These are phyloP conservation scores for Yponomeuta sedellus DNA, from an alignment of 2,888 invertebrate genomes.

Conservation along the genomic window DNA sequence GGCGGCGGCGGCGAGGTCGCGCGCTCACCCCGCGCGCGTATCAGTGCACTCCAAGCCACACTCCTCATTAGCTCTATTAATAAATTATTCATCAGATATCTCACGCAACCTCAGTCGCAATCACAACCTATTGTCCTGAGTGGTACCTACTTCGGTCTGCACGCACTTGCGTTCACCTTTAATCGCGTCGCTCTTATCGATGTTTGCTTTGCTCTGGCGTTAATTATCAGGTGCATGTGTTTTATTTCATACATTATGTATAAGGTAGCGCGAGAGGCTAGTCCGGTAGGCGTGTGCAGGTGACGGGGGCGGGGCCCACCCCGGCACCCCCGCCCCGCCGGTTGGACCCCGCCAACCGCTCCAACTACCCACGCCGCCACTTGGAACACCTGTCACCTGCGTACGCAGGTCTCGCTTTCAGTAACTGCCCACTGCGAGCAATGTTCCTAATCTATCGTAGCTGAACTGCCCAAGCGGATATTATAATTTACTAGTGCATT, in stretches of 20 bases:
- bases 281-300: conserved; percentile 19
- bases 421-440: background rate
- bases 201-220: background rate
- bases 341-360: conserved; percentile 1
- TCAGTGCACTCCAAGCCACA: conserved; percentile 35
- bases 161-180: conserved; percentile 29
- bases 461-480: background rate
- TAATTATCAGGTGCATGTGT: background rate
- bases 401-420: background rate
- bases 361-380: background rate
- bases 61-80: conserved; percentile 69
- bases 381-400: background rate
- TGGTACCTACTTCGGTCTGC: conserved; percentile 44
- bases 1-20: conserved; percentile 51
- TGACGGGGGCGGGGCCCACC: conserved; percentile 19
- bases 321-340: conserved; percentile 13
- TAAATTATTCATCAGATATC: conserved; percentile 70
- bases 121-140: conserved; percentile 51
- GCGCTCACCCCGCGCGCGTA: conserved; percentile 62
- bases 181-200: conserved; percentile 2
- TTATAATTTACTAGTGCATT: conserved; percentile 4
- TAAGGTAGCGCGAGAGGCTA: conserved; percentile 16
- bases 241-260: conserved; percentile 6
- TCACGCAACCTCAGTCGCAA: conserved; percentile 27
- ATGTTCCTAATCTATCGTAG: background rate